Percentiles rank a stretch among this genome's conserved stretches.
Evolutionary conservation across 2,797 vertebrate species (phyloP).

Genomic region (Eremophila alpestris): DNA sequence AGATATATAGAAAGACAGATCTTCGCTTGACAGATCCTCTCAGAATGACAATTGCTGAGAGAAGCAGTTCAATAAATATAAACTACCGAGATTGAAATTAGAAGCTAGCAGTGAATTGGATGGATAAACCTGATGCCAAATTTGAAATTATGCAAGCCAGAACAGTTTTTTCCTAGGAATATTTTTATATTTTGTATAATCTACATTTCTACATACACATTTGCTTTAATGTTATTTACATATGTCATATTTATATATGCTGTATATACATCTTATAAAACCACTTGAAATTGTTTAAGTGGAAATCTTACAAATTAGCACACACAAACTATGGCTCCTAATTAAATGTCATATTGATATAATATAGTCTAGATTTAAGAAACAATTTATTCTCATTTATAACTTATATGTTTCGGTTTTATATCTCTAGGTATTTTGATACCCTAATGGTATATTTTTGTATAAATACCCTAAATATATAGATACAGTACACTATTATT

Average conservation of each 20-base stretch:
- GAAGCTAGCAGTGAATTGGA: background rate
- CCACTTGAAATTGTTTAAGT: background rate
- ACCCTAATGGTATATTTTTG: background rate
- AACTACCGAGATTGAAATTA: background rate
- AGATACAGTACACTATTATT: background rate
- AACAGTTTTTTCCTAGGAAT: background rate
- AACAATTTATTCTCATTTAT: background rate
- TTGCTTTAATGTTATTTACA: background rate
- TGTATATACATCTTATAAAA: background rate
- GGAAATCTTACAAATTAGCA: background rate
- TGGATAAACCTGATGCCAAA: background rate
- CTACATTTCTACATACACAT: background rate
- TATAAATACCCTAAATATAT: background rate
- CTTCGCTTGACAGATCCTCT: background rate
- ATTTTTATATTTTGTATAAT: background rate
- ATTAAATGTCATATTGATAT: background rate
- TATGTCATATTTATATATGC: background rate
- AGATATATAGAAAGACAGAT: background rate
- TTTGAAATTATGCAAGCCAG: background rate
- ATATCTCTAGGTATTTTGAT: background rate
- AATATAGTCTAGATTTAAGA: background rate
- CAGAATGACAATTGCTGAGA: background rate
- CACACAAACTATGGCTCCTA: background rate
- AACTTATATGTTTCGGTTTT: fast-evolving
- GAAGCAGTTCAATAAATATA: background rate